Conservation (phyloP, 1,140 invertebrate species). For the Ericerus pela region DNA sequence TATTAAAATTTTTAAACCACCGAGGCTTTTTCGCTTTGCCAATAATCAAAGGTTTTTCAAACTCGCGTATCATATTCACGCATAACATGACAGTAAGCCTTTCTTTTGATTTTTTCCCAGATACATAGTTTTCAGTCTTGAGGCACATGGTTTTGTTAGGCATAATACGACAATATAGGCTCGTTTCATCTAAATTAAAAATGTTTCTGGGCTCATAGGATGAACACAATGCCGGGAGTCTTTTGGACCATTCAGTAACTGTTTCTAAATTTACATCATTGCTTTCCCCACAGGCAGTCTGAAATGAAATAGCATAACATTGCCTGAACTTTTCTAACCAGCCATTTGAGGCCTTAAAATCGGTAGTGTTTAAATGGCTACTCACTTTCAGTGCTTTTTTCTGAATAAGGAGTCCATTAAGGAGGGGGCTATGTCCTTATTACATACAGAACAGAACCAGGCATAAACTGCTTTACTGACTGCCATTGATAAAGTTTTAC, state of each 20-base stretch:
- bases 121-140: not conserved
- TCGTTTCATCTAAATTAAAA: not conserved
- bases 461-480: not conserved
- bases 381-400: not conserved
- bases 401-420: not conserved
- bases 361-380: no score
- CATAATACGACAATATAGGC: not conserved
- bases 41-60: not conserved
- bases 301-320: not conserved
- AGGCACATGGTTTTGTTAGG: not conserved
- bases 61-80: not conserved
- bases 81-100: not conserved
- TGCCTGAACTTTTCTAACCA: not conserved
- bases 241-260: not conserved
- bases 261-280: not conserved
- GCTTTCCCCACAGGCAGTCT: not conserved
- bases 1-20: not conserved
- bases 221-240: not conserved
- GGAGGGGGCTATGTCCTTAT: not conserved
- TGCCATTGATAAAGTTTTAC: no score
- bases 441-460: not conserved
- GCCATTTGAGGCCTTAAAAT: not conserved
- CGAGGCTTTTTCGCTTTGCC: not conserved
- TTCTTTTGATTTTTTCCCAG: not conserved
- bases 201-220: not conserved